phyloP scores from a whole-genome alignment of 2,888 invertebrate genomes.

The Gonocerus acuteangulatus region DNA sequence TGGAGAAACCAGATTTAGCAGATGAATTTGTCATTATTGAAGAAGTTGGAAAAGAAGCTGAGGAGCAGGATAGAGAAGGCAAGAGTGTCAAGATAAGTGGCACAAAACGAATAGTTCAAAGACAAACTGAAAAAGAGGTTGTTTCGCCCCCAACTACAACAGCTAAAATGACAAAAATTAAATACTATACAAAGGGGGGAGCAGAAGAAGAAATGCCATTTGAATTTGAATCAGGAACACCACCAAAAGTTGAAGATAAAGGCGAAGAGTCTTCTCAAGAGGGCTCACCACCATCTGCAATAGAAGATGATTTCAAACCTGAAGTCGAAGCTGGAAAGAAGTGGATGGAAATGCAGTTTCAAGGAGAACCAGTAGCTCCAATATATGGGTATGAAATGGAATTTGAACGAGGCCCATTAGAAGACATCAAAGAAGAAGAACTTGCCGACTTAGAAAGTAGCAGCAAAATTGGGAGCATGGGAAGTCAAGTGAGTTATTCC shows the following conservation, averaged over 20 bases:
- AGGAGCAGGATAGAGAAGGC: constrained; percentile 73
- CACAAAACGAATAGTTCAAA: constrained; percentile 41
- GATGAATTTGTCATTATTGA: constrained; percentile 84
- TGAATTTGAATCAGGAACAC: constrained; percentile 57
- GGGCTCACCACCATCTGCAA: constrained; percentile 39
- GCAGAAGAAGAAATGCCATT: constrained; percentile 53
- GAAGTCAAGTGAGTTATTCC: constrained; percentile 64
- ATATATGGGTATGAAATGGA: constrained; percentile 64
- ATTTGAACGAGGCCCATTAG: constrained; percentile 72
- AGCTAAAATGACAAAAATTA: constrained; percentile 46
- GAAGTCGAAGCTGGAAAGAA: constrained; percentile 63
- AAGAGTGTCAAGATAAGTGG: constrained; percentile 64
- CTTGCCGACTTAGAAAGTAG: constrained; percentile 74
- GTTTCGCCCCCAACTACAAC: constrained; percentile 60
- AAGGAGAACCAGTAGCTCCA: constrained; percentile 56
- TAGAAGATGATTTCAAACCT: constrained; percentile 48
- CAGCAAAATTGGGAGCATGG: constrained; percentile 66
- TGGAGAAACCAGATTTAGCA: constrained; percentile 77
- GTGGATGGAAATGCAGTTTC: constrained; percentile 86
- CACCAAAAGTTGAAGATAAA: constrained; percentile 42
- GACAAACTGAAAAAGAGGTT: constrained; percentile 56
- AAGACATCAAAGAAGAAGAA: constrained; percentile 90
- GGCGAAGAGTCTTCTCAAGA: constrained; percentile 36
- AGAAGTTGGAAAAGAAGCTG: constrained; percentile 79
- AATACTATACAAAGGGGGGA: constrained; percentile 46